Evolutionary conservation across 2,113 vertebrate species (phyloP).

Genomic region (Orcinus orca): DNA sequence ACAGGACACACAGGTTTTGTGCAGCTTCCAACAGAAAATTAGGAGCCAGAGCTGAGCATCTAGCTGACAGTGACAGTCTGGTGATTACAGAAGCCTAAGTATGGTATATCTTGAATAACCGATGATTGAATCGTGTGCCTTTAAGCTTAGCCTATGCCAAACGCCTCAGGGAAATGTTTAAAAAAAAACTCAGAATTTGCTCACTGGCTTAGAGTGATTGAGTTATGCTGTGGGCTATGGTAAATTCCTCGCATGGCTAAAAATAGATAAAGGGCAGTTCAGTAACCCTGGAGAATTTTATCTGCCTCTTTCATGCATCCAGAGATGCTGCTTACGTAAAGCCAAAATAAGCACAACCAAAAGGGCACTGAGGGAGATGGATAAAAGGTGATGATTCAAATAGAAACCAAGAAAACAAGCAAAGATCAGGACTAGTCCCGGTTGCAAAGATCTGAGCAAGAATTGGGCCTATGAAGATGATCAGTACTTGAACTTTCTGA

Average conservation of each 20-base stretch:
- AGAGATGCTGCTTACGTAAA: conserved; percentile 62
- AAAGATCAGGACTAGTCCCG: background rate
- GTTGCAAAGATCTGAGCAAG: background rate
- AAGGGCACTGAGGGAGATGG: conserved; percentile 10
- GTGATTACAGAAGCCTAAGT: background rate
- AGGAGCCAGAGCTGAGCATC: conserved; percentile 17
- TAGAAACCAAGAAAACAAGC: conserved; percentile 40
- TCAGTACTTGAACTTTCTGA: conserved; percentile 16
- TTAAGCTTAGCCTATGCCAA: conserved; percentile 27
- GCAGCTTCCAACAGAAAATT: background rate
- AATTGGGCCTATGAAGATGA: background rate
- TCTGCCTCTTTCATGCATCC: conserved; percentile 69
- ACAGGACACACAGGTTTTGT: background rate
- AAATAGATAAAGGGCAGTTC: conserved; percentile 72
- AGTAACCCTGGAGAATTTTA: conserved; percentile 67
- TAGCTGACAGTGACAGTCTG: background rate
- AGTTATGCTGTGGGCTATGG: conserved; percentile 58
- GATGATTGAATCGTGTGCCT: conserved; percentile 17
- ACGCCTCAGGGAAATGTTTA: conserved; percentile 14
- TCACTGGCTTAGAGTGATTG: conserved; percentile 39
- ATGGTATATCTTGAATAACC: conserved; percentile 27
- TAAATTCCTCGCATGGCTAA: conserved; percentile 64
- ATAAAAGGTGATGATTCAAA: conserved; percentile 44
- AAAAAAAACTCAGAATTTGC: conserved; percentile 14
- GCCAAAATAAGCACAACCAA: conserved; percentile 55